Percentiles rank a stretch among this genome's conserved stretches.
phyloP scores from a whole-genome alignment of 2,888 invertebrate species.

The Cosmorhoe ocellata region DNA sequence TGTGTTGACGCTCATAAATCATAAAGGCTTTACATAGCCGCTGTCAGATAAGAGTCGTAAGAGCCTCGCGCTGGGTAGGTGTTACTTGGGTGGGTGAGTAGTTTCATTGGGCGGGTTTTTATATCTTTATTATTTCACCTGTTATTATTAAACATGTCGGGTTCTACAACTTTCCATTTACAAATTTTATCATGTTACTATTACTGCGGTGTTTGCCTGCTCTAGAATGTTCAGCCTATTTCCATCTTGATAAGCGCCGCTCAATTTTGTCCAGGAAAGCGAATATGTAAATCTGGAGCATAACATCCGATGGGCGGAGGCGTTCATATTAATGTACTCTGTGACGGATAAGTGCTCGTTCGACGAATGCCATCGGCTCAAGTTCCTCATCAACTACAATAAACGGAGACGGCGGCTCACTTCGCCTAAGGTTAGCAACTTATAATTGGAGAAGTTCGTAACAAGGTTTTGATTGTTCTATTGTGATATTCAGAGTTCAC shows the following conservation, averaged over 20 bases:
- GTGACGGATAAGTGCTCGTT: conserved; percentile 95
- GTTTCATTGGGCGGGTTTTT: too few relatives aligned
- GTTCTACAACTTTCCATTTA: too few relatives aligned
- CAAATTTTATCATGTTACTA: too few relatives aligned
- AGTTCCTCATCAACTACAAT: conserved; percentile 91
- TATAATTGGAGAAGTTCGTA: conserved; percentile 7
- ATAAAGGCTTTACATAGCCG: neutral
- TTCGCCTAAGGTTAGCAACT: conserved; percentile 70
- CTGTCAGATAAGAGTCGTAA: conserved; percentile 15
- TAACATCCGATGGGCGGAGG: conserved; percentile 94
- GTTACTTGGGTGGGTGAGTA: too few relatives aligned
- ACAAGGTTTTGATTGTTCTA: too few relatives aligned
- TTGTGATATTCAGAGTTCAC: too few relatives aligned
- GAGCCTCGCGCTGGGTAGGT: neutral
- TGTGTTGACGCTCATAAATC: neutral
- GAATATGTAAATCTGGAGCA: conserved; percentile 87
- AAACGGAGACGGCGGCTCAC: conserved; percentile 86
- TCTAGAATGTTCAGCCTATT: too few relatives aligned
- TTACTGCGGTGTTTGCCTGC: too few relatives aligned
- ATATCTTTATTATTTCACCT: too few relatives aligned
- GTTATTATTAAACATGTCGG: too few relatives aligned
- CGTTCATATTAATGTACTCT: conserved; percentile 92
- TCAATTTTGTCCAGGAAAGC: conserved; percentile 78
- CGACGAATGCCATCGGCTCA: conserved; percentile 91
- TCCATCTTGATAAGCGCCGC: too few relatives aligned